These are phyloP conservation scores for Phataginus tetradactyla DNA, from an alignment of 2,797 vertebrate genomes.

Conservation along the genomic window DNA sequence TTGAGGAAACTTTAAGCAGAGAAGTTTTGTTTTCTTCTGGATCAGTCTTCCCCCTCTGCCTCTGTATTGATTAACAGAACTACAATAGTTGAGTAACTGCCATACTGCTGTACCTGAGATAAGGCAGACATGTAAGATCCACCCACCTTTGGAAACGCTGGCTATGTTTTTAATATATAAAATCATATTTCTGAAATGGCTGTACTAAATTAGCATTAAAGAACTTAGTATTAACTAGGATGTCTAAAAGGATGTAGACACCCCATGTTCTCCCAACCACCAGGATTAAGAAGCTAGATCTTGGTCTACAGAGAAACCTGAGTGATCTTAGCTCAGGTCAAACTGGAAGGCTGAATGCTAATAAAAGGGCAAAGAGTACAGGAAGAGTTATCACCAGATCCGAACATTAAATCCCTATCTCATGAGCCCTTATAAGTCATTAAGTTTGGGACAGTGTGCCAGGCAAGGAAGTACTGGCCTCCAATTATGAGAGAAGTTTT, in stretches of 20 bases:
- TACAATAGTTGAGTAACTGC: neutral
- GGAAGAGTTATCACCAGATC: neutral
- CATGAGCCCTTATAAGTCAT: neutral
- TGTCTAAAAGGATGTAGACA: neutral
- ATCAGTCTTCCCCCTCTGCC: neutral
- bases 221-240: neutral
- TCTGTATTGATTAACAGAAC: neutral
- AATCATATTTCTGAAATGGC: neutral
- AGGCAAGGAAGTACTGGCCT: neutral
- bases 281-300: neutral
- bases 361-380: neutral
- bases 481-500: neutral
- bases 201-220: neutral
- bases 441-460: neutral
- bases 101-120: neutral
- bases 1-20: neutral
- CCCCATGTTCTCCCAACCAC: neutral
- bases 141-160: neutral
- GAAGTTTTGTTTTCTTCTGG: neutral
- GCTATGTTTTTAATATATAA: neutral
- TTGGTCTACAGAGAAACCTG: neutral
- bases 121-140: neutral
- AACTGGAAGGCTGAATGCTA: neutral
- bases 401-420: neutral
- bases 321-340: neutral